Base-by-base conservation (phyloP, 2,113 vertebrate species). In the Leptobrachium leishanense region DNA sequence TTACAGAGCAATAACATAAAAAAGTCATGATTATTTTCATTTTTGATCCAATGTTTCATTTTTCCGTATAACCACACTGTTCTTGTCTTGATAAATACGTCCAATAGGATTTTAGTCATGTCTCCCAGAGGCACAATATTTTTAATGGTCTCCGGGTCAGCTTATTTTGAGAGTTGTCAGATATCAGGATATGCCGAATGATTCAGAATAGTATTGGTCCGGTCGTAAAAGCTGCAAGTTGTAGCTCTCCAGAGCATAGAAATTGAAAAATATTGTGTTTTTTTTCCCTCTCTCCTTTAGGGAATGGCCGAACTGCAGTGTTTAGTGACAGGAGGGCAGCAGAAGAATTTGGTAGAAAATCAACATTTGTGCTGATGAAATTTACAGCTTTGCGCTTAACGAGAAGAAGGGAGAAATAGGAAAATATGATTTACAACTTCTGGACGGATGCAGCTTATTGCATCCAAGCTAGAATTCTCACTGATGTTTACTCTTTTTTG, bases 351-450 rank as follows among this genome's bases (percentile, higher is more conserved):
- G 55, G 55, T 59, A 59, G 55, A 15, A 11, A 15, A 59, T 59
- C 6, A 59, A 59, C 55, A 59, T 59, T 59, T 59, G 10, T 12
- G 13, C 55, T 59, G 55, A 59, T 59, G 55, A 59, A 59, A 59
- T 59, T 66, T 68, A 77, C 41, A 77, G 66, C 75, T 59, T 69
- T 66, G 31, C 65, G 68, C 75, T 66, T 68, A 77, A 55, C 75
- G 68, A 50, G 53, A 66, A 57, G 75, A 77, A 53, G 65, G 39
- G 50, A 77, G 43, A 50, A 62, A 77, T 43, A 66, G 65, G 75
- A 77, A 63, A 76, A 77, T 69, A 68, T 77, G 75, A 77, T 77
- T 68, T 77, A 66, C 65, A 68, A 59, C 55, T 66, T 57, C 40
- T 43, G 66, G 67, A 77, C 65, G 68, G 66, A 68, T 77, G 68